These are phyloP conservation scores for Ochlodes sylvanus DNA, from an alignment of 2,888 invertebrate genomes.

Conservation along the genomic window DNA sequence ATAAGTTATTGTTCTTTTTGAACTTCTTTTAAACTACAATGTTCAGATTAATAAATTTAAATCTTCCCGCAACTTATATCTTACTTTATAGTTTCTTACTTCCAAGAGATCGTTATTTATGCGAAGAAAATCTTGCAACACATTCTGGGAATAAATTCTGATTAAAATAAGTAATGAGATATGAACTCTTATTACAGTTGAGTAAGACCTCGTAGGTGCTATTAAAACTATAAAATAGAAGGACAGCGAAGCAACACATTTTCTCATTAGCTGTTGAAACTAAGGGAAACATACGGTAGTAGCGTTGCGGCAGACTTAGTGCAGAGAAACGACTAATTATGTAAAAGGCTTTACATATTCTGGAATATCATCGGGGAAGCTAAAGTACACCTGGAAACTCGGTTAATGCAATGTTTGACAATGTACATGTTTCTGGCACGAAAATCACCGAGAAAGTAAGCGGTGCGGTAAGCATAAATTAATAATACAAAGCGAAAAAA, in stretches of 20 bases:
- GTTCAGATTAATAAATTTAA: constrained; percentile 21
- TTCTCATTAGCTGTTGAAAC: constrained; percentile 70
- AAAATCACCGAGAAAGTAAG: constrained; percentile 6
- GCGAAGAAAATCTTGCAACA: constrained; percentile 28
- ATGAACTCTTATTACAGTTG: constrained; percentile 40
- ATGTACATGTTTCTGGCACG: constrained; percentile 6
- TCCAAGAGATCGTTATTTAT: constrained; percentile 19
- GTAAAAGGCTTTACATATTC: constrained; percentile 31
- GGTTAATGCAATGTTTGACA: constrained; percentile 22
- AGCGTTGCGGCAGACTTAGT: constrained; percentile 20
- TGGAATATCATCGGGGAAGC: constrained; percentile 28
- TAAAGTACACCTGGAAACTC: constrained; percentile 24
- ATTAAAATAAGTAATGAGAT: constrained; percentile 37
- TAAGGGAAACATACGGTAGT: constrained; percentile 55
- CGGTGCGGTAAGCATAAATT: constrained; percentile 1
- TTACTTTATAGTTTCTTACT: constrained; percentile 30
- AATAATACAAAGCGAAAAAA: constrained; percentile 1
- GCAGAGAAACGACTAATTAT: constrained; percentile 19
- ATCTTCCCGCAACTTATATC: constrained; percentile 22
- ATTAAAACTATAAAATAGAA: constrained; percentile 68
- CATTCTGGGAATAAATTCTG: constrained; percentile 34
- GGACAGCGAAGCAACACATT: constrained; percentile 60
- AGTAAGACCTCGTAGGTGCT: constrained; percentile 36
- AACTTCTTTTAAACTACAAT: no score
- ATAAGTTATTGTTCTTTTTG: neutral